Evolutionary conservation across 2,113 vertebrate species (phyloP).

Genomic region (Neomonachus schauinslandi): DNA sequence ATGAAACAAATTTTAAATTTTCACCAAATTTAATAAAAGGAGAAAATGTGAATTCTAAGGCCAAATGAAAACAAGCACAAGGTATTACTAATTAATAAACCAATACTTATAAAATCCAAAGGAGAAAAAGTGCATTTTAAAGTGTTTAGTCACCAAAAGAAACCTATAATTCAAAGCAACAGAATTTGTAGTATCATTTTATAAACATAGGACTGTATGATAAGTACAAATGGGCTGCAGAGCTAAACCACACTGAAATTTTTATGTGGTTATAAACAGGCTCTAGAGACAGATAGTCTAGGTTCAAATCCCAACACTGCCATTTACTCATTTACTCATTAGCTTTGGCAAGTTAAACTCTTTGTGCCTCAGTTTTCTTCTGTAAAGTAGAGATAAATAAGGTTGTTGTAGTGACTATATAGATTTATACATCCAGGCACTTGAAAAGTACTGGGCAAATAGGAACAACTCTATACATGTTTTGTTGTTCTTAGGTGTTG

Average conservation of each 20-base stretch:
- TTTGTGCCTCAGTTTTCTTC: background rate
- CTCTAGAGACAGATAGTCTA: background rate
- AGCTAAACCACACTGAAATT: background rate
- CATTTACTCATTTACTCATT: background rate
- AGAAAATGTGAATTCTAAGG: conserved; percentile 11
- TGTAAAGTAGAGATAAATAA: background rate
- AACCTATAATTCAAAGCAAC: background rate
- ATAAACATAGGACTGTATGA: background rate
- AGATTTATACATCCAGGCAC: background rate
- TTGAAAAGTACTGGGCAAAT: background rate
- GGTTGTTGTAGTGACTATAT: background rate
- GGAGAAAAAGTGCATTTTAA: background rate
- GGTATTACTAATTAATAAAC: background rate
- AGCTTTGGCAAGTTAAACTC: background rate
- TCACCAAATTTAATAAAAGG: conserved; percentile 32
- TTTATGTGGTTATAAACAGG: background rate
- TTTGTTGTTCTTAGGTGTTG: background rate
- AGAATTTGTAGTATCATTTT: background rate
- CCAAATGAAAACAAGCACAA: background rate
- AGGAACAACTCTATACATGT: background rate
- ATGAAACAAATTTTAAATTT: background rate
- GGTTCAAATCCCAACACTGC: background rate
- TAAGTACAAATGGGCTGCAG: background rate
- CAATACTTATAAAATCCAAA: background rate
- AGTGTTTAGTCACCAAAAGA: background rate